Conservation (phyloP, 2,113 vertebrate genomes). For the Vidua macroura region DNA sequence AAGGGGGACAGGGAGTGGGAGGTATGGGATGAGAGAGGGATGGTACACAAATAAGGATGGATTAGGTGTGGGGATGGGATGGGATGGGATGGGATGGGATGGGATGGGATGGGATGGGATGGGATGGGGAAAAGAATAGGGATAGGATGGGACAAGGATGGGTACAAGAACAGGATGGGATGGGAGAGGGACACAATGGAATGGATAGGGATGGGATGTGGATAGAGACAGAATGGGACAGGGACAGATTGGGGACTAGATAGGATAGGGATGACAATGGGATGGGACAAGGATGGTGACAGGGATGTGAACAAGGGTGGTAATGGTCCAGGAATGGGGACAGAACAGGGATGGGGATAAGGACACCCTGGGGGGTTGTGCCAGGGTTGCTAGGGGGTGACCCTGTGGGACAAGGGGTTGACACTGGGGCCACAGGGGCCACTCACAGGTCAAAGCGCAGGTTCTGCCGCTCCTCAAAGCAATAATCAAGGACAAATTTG, state of each 20-base stretch:
- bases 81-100: not conserved
- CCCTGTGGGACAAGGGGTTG: not conserved
- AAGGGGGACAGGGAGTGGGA: not conserved
- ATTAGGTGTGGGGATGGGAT: not conserved
- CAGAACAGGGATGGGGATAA: not conserved
- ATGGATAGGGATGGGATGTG: not conserved
- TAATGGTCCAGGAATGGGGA: not conserved
- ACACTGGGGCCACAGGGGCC: not conserved
- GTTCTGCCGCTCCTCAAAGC: conserved; percentile 95
- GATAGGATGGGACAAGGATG: not conserved
- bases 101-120: not conserved
- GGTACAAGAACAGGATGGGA: not conserved
- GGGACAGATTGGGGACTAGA: not conserved
- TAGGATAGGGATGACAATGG: not conserved
- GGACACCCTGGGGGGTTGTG: not conserved
- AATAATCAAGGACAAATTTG: conserved; percentile 94
- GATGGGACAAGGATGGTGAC: not conserved
- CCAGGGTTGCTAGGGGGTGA: not conserved
- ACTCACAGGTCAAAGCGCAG: conserved; percentile 97
- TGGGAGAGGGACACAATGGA: not conserved
- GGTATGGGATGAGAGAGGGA: not conserved
- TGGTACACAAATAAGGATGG: not conserved
- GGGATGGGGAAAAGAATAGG: not conserved
- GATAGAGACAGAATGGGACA: not conserved
- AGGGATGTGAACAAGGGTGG: not conserved